A percentile compares a stretch with the other conserved stretches of the same genome.
Conservation (phyloP, 1,140 invertebrate species). For the Adelges cooleyi region DNA sequence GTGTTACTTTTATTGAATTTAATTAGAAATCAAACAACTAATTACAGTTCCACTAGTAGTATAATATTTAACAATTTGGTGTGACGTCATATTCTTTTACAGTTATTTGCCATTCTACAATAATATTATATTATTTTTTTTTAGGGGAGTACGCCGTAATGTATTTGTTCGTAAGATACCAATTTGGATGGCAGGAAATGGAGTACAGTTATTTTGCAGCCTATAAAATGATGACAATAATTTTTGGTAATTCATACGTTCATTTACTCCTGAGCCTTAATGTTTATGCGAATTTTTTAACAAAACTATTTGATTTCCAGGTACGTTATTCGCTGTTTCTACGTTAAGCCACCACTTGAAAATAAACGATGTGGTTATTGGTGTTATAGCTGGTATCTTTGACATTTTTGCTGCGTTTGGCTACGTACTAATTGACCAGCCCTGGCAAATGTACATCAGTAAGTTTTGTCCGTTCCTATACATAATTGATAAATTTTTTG, state of each 20-base stretch:
- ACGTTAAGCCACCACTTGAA: conserved; percentile 7
- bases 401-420: conserved; percentile 4
- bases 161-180: conserved; percentile 32
- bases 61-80: too few species aligned
- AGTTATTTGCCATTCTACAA: too few species aligned
- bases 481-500: too few species aligned
- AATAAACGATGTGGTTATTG: conserved; percentile 19
- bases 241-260: conserved; percentile 23
- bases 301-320: too few species aligned
- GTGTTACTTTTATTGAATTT: too few species aligned
- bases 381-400: background rate
- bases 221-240: conserved; percentile 30
- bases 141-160: conserved; percentile 31
- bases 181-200: conserved; percentile 32
- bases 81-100: too few species aligned
- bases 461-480: background rate
- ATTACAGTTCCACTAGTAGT: too few species aligned
- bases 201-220: conserved; percentile 32
- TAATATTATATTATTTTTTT: too few species aligned
- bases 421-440: background rate
- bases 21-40: too few species aligned
- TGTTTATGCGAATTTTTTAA: too few species aligned
- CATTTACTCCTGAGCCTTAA: too few species aligned
- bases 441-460: conserved; percentile 24
- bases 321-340: conserved; percentile 12